Percentiles rank a stretch among this genome's conserved stretches.
phyloP scores from a whole-genome alignment of 1,140 invertebrate genomes.

The Ylistrum balloti region DNA sequence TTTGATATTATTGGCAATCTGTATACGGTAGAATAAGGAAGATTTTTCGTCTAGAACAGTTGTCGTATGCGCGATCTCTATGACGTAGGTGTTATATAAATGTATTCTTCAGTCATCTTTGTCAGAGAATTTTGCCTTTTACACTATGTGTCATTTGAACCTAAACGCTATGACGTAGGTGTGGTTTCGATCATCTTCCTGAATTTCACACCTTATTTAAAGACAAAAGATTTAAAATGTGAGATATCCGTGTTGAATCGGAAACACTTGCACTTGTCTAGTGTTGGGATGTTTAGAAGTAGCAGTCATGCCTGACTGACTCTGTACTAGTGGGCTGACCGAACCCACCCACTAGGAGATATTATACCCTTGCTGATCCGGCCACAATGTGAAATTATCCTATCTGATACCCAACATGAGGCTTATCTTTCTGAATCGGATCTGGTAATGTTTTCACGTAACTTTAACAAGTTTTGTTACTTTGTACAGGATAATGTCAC shows the following conservation, averaged over 20 bases:
- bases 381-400: neutral
- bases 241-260: neutral
- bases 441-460: conserved; percentile 31
- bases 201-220: neutral
- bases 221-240: conserved; percentile 31
- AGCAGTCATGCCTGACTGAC: conserved; percentile 7
- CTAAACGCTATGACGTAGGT: neutral
- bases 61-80: too few species aligned
- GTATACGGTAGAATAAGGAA: too few species aligned
- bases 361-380: neutral
- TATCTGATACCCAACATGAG: conserved; percentile 12
- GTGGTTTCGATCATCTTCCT: neutral
- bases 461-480: conserved; percentile 35
- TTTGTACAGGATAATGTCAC: neutral
- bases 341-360: neutral
- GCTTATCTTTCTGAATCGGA: conserved; percentile 2
- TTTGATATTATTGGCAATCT: too few species aligned
- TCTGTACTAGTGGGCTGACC: neutral
- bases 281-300: neutral
- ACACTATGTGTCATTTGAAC: too few species aligned
- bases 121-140: too few species aligned
- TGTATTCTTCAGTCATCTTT: too few species aligned
- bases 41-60: too few species aligned
- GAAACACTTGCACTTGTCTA: neutral
- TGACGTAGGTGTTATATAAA: too few species aligned